Base-by-base conservation (phyloP, 2,888 invertebrate genomes). In the Heliconius cydno region DNA sequence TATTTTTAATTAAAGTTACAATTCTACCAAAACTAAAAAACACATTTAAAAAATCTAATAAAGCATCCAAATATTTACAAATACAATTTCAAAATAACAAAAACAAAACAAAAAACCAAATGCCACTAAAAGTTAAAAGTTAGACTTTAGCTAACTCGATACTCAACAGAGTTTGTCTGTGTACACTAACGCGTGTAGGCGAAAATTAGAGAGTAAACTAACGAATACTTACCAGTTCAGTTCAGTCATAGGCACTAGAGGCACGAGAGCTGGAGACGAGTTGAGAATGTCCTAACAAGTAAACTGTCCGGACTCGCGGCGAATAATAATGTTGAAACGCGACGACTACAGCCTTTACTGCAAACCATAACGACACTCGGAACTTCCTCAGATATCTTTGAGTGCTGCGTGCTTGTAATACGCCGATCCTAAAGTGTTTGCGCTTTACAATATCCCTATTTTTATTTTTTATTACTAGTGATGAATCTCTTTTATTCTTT, bases 121-220 rank as follows among this genome's bases (percentile, higher is more conserved):
- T 1, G 46, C 46, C 15, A 46, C 46, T n/a, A 22, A 60, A 78
- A 74, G n/a, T 66, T 28, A n/a, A 60, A 72, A 76, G 25, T 74
- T 78, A 60, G 46, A 63, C 72, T 82, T 81, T 81, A 67, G 80
- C 81, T 81, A 82, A 83, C 81, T 78, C 73, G 81, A 83, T 78
- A 79, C 80, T 79, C 73, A 75, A 67, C 41, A 77, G 76, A 82
- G 80, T 77, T 83, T 76, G 73, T 68, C 73, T 76, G 80, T 80
- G 77, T 81, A 76, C 65, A 74, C 76, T 76, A 81, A 88, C 87
- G 87, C 87, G 88, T 86, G 87, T 84, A 84, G 88, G 88, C 86
- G 88, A 88, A 91, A 92, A 91, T 90, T 91, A 89, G 87, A 89
- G 90, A 88, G 88, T 86, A 91, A 90, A 90, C 89, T 89, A 85